Evolutionary conservation across 1,140 invertebrate species (phyloP).

Genomic region (Musca domestica): DNA sequence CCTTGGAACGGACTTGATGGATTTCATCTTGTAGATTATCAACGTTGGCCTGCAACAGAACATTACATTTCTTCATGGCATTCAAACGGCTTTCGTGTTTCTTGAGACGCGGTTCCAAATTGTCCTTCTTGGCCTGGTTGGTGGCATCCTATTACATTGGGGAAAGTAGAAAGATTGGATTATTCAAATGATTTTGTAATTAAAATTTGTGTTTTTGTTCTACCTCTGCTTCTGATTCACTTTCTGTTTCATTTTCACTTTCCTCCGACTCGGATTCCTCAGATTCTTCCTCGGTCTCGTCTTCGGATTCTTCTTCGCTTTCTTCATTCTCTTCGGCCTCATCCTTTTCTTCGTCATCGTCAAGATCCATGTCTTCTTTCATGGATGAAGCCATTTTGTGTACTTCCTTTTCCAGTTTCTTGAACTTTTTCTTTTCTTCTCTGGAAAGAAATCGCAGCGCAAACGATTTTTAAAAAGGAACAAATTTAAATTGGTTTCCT

Average conservation of each 20-base stretch:
- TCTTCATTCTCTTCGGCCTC: conserved; percentile 63
- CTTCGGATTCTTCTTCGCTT: conserved; percentile 65
- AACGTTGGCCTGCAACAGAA: conserved; percentile 79
- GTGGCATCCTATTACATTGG: conserved; percentile 64
- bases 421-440: conserved; percentile 74
- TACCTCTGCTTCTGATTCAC: conserved; percentile 65
- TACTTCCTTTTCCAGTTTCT: conserved; percentile 78
- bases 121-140: conserved; percentile 64
- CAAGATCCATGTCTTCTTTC: conserved; percentile 74
- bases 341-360: conserved; percentile 64
- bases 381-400: conserved; percentile 85
- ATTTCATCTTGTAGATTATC: conserved; percentile 82
- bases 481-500: neutral
- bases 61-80: conserved; percentile 81
- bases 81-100: conserved; percentile 73
- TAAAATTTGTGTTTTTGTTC: conserved; percentile 4
- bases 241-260: conserved; percentile 65
- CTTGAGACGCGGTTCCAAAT: conserved; percentile 63
- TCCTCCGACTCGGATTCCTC: conserved; percentile 63
- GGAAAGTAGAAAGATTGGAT: conserved; percentile 14
- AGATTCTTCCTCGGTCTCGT: conserved; percentile 63
- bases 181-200: neutral
- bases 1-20: conserved; percentile 75
- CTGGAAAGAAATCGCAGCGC: conserved; percentile 40
- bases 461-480: neutral